These are phyloP conservation scores for Napeogenes sylphis DNA, from an alignment of 2,888 invertebrate species.

Conservation along the genomic window DNA sequence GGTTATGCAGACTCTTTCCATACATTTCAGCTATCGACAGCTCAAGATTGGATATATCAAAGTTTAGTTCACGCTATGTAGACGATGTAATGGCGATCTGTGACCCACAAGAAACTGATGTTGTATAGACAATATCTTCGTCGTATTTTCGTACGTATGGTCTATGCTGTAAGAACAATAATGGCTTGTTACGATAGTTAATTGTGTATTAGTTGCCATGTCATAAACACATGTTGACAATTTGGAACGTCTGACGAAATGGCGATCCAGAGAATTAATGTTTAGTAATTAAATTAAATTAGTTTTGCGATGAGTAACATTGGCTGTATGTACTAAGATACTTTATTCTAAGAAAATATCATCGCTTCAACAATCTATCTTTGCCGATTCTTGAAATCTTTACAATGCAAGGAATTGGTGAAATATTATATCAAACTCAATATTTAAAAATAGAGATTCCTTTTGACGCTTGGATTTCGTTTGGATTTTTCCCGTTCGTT, in stretches of 20 bases:
- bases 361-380: neutral
- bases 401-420: neutral
- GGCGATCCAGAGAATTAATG: conserved; percentile 25
- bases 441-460: conserved; percentile 14
- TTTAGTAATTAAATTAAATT: conserved; percentile 16
- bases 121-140: neutral
- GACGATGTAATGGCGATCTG: conserved; percentile 15
- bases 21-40: conserved; percentile 5
- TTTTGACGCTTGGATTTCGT: conserved; percentile 14
- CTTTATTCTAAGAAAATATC: neutral
- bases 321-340: too few species aligned
- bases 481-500: conserved; percentile 10
- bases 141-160: conserved; percentile 2
- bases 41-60: conserved; percentile 7
- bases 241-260: conserved; percentile 23
- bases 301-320: neutral
- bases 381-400: neutral
- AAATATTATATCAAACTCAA: conserved; percentile 1
- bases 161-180: conserved; percentile 5
- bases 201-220: conserved; percentile 16
- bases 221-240: conserved; percentile 30
- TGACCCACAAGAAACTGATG: conserved; percentile 14
- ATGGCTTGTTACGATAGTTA: conserved; percentile 10
- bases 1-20: neutral
- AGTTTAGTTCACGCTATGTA: neutral